A percentile compares a stretch with the other conserved stretches of the same genome.
Conservation (phyloP, 1,140 invertebrate species). For the Pygmarrhopalites habei region DNA sequence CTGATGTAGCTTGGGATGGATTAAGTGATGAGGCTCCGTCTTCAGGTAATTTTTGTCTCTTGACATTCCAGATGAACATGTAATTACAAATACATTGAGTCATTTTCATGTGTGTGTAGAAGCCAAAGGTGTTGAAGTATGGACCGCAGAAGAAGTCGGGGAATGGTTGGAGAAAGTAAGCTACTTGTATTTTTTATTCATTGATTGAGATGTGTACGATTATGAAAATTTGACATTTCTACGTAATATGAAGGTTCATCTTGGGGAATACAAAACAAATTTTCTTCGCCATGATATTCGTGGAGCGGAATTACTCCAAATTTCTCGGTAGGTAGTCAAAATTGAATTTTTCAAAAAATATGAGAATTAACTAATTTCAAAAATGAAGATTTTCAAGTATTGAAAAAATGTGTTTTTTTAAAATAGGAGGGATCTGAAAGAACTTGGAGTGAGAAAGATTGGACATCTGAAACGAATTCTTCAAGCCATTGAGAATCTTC, state of each 20-base stretch:
- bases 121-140: constrained; percentile 42
- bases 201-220: too few relatives aligned
- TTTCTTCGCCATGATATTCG: constrained; percentile 86
- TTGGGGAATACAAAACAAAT: constrained; percentile 70
- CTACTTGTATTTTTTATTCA: too few relatives aligned
- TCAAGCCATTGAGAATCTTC: constrained; percentile 79
- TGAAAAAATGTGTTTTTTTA: too few relatives aligned
- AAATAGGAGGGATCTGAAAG: constrained; percentile 74
- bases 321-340: too few relatives aligned
- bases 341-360: too few relatives aligned
- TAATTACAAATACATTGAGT: too few relatives aligned
- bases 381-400: too few relatives aligned
- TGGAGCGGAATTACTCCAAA: constrained; percentile 74
- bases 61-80: neutral
- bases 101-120: constrained; percentile 8
- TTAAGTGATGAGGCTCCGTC: constrained; percentile 30
- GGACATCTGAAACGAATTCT: constrained; percentile 91
- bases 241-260: too few relatives aligned
- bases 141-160: constrained; percentile 53
- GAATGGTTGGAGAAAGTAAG: constrained; percentile 83
- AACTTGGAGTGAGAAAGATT: constrained; percentile 83
- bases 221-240: too few relatives aligned
- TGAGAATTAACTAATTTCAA: too few relatives aligned
- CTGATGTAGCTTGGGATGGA: constrained; percentile 27
- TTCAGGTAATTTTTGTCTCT: constrained; percentile 19